Conservation (phyloP, 1,140 invertebrate genomes). For the Periplaneta americana region DNA sequence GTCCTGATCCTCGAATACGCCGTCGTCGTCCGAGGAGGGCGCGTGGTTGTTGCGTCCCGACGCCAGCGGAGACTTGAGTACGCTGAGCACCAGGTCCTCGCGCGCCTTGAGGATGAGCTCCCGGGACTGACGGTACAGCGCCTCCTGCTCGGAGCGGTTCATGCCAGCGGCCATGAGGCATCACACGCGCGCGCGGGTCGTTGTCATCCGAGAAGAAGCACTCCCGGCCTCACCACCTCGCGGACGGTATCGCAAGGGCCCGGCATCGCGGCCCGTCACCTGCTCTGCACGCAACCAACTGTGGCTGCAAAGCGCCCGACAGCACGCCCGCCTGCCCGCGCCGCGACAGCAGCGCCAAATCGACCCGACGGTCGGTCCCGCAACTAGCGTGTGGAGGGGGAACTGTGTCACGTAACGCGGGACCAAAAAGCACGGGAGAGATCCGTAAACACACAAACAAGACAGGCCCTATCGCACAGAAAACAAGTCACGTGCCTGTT, state of each 20-base stretch:
- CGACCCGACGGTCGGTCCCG: neutral
- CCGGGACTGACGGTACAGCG: constrained; percentile 50
- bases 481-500: no score
- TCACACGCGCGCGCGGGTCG: neutral
- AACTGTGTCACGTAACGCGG: no score
- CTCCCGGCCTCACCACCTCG: neutral
- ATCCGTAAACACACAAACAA: no score
- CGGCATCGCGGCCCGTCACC: neutral
- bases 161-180: constrained; percentile 35
- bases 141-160: constrained; percentile 57
- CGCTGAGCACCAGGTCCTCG: constrained; percentile 52
- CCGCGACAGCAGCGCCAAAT: neutral
- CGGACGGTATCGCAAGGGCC: neutral
- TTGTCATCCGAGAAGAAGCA: neutral
- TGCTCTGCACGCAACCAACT: neutral
- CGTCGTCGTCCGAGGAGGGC: constrained; percentile 18
- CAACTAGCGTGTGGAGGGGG: no score
- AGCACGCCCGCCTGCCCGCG: no score
- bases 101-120: constrained; percentile 40
- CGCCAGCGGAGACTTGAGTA: constrained; percentile 49
- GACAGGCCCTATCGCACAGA: no score
- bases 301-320: no score
- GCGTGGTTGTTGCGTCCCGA: constrained; percentile 23
- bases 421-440: no score
- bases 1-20: constrained; percentile 18